Evolutionary conservation across 2,888 invertebrate genomes (phyloP).

Genomic region (Agrilus biguttatus): DNA sequence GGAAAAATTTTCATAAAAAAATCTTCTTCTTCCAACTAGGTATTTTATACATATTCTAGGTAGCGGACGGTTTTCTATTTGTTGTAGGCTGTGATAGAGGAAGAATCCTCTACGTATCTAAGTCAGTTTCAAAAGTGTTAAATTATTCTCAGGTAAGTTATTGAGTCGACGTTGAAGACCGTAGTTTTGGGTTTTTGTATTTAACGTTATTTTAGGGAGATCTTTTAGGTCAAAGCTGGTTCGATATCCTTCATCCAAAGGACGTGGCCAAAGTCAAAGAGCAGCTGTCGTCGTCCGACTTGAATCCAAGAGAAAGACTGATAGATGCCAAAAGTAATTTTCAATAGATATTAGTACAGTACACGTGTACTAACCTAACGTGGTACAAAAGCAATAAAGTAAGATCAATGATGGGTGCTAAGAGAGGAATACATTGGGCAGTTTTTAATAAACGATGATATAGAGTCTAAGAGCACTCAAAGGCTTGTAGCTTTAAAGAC

Average conservation of each 20-base stretch:
- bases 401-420: no score
- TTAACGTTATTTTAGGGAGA: conserved; percentile 45
- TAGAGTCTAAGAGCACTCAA: no score
- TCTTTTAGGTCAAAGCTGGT: conserved; percentile 80
- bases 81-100: conserved; percentile 90
- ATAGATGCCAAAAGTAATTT: conserved; percentile 84
- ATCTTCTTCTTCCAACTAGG: no score
- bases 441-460: no score
- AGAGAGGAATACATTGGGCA: no score
- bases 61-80: conserved; percentile 80
- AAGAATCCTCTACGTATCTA: conserved; percentile 76
- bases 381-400: no score
- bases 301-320: conserved; percentile 73
- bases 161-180: not conserved
- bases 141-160: conserved; percentile 65
- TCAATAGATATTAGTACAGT: no score
- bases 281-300: conserved; percentile 80
- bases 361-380: no score
- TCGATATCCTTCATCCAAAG: conserved; percentile 88
- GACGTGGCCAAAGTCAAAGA: conserved; percentile 92
- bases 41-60: conserved; percentile 34
- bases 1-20: no score
- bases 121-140: conserved; percentile 69
- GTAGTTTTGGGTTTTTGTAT: conserved; percentile 10
- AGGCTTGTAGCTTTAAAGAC: no score